phyloP scores from a whole-genome alignment of 2,888 invertebrate genomes.

The Pollenia labialis region DNA sequence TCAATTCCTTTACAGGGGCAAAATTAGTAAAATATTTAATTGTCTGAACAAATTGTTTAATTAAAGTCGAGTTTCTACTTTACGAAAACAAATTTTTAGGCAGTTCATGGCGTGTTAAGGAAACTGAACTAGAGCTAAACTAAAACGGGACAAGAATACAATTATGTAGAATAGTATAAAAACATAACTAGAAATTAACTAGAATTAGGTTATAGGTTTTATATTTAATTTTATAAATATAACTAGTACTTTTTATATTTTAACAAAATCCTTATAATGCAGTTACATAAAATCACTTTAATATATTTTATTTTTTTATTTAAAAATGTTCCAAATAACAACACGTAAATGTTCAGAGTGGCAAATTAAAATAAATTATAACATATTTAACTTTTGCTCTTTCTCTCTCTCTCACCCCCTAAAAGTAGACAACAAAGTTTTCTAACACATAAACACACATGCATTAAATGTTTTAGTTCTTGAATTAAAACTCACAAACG shows the following conservation, averaged over 20 bases:
- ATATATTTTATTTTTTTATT: not conserved
- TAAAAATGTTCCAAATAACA: slow-evolving; percentile 33
- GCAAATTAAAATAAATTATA: slow-evolving; percentile 61
- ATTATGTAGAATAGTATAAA: not conserved
- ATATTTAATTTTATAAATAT: no score
- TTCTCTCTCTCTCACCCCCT: not conserved
- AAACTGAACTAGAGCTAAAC: not conserved
- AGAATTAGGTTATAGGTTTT: not conserved
- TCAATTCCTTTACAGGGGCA: no score
- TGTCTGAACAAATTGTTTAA: no score
- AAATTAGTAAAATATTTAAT: no score
- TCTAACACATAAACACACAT: not conserved
- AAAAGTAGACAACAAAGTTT: slow-evolving; percentile 29
- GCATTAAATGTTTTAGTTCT: not conserved
- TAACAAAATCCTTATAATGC: not conserved
- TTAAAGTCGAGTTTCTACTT: no score
- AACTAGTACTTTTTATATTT: not conserved
- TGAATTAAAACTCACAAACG: not conserved
- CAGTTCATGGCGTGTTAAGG: no score
- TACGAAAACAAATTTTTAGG: no score
- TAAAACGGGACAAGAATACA: no score
- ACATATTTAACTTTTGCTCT: not conserved
- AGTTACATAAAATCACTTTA: slow-evolving; percentile 8
- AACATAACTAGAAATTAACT: not conserved
- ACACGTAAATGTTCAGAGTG: slow-evolving; percentile 55